Evolutionary conservation across 2,113 vertebrate genomes (phyloP).

Genomic region (Felis chaus): DNA sequence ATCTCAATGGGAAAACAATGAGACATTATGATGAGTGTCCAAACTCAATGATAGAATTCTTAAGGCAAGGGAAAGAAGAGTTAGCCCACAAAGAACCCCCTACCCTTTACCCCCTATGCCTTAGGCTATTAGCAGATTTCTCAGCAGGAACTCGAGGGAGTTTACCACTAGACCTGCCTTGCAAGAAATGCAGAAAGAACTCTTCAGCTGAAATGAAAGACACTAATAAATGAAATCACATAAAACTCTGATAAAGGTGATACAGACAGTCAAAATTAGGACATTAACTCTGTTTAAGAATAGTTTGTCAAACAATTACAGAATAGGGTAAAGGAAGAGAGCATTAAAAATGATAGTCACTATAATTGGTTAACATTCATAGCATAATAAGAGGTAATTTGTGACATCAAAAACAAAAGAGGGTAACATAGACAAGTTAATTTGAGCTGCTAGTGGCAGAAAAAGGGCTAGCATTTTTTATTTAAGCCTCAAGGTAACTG

Average conservation of each 20-base stretch:
- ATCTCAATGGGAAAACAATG: neutral
- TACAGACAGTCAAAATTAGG: neutral
- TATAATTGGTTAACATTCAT: no score
- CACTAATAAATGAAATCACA: neutral
- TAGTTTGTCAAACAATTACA: neutral
- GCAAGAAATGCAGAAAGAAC: neutral
- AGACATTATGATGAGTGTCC: neutral
- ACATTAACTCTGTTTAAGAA: neutral
- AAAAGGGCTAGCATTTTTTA: neutral
- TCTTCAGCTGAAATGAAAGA: neutral
- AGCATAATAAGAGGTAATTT: neutral
- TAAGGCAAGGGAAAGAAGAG: neutral
- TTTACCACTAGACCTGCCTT: neutral
- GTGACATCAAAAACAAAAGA: neutral
- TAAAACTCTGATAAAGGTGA: neutral
- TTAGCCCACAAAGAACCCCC: neutral
- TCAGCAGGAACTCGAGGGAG: neutral
- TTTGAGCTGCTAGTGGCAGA: neutral
- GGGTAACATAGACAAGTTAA: neutral
- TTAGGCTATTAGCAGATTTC: neutral
- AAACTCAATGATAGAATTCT: neutral
- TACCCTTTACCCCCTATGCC: no score
- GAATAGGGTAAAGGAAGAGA: neutral
- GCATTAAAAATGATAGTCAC: neutral
- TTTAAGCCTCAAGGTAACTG: neutral